Conservation (phyloP, 2,888 invertebrate genomes). For the Drosophila mimetica region DNA sequence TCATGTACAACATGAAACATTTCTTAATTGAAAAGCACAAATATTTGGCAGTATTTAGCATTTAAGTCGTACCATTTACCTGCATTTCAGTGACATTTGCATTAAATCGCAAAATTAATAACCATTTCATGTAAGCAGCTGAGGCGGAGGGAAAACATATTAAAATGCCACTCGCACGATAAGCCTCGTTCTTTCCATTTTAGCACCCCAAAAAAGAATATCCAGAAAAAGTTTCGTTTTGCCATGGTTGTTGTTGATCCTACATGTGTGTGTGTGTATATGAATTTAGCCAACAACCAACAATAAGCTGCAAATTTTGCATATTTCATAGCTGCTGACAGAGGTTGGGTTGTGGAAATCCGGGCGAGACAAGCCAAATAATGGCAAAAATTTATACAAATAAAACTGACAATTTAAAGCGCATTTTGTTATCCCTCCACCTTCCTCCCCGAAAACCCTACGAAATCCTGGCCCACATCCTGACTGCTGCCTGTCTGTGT, state of each 20-base stretch:
- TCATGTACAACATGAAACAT: background rate
- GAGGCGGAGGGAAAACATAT: constrained; percentile 58
- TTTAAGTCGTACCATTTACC: constrained; percentile 20
- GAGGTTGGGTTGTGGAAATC: constrained; percentile 29
- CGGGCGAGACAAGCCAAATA: constrained; percentile 70
- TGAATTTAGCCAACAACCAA: constrained; percentile 62
- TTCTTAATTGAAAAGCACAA: constrained; percentile 15
- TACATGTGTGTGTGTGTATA: background rate
- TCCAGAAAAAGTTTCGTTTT: constrained; percentile 39
- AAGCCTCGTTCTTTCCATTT: constrained; percentile 53
- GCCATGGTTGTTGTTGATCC: constrained; percentile 19
- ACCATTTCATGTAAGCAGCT: constrained; percentile 60
- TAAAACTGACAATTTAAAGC: constrained; percentile 77
- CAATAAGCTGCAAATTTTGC: constrained; percentile 78
- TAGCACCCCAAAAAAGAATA: constrained; percentile 25
- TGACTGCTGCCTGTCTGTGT: constrained; percentile 11
- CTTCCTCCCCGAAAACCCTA: background rate
- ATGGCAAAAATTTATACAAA: constrained; percentile 73
- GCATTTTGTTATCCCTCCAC: constrained; percentile 30
- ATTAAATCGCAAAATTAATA: constrained; percentile 70
- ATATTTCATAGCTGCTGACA: constrained; percentile 76
- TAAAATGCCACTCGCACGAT: constrained; percentile 78
- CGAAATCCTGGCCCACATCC: constrained; percentile 14
- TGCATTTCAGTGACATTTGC: constrained; percentile 43
- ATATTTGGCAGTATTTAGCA: constrained; percentile 27